phyloP scores from a whole-genome alignment of 2,888 invertebrate genomes.

The Scrobipalpa atriplicella region DNA sequence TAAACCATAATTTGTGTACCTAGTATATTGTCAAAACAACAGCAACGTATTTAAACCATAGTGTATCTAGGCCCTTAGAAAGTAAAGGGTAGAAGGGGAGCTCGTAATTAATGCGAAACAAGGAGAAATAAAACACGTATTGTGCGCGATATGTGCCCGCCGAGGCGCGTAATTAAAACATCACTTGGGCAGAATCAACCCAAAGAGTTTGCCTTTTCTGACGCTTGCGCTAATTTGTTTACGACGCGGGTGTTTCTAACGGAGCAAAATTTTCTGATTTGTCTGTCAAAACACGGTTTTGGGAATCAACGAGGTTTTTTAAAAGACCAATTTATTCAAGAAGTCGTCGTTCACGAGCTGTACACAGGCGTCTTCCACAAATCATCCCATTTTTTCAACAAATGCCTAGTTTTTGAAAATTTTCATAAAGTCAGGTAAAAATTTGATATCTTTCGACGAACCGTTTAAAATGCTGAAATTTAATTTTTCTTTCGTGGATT shows the following conservation, averaged over 20 bases:
- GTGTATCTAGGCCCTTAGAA: background rate
- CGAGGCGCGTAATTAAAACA: slow-evolving; percentile 67
- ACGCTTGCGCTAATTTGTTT: background rate
- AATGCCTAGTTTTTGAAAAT: no score
- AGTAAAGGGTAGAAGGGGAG: slow-evolving; percentile 36
- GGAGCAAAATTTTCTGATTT: background rate
- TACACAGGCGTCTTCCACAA: no score
- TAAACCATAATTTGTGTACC: background rate
- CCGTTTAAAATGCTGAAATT: background rate
- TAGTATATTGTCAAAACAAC: background rate
- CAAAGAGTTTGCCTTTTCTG: background rate
- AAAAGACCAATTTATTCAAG: no score
- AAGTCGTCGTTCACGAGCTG: no score
- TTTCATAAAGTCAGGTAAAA: background rate
- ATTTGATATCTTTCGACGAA: background rate
- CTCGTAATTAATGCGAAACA: slow-evolving; percentile 70
- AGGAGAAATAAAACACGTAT: slow-evolving; percentile 64
- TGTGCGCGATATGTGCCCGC: slow-evolving; percentile 54
- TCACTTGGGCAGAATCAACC: slow-evolving; percentile 43
- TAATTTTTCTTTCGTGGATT: background rate
- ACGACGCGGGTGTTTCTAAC: background rate
- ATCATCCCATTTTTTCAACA: no score
- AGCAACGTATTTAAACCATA: background rate
- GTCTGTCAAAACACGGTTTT: no score
- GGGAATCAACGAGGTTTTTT: no score